Percentiles rank a stretch among this genome's conserved stretches.
Conservation (phyloP, 2,888 invertebrate genomes). For the Tenthredo notha region DNA sequence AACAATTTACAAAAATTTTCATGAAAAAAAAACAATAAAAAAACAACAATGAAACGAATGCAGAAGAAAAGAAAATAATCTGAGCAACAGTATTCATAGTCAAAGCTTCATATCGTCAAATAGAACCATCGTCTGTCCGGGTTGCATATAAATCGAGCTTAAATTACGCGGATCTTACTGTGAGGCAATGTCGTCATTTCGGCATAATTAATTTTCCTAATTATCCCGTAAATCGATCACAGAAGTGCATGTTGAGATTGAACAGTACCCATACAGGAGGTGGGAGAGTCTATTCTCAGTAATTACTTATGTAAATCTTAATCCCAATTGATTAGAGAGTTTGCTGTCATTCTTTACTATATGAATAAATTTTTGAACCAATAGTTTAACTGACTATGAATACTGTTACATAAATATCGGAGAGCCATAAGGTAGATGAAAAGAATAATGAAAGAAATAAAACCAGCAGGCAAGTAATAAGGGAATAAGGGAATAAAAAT, state of each 20-base stretch:
- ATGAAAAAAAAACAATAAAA: background rate
- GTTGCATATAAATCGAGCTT: background rate
- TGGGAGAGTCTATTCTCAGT: background rate
- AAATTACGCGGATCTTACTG: background rate
- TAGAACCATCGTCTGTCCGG: background rate
- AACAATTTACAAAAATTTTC: slow-evolving; percentile 51
- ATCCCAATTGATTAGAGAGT: too few relatives aligned
- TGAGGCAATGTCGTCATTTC: background rate
- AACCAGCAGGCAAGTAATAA: slow-evolving; percentile 53
- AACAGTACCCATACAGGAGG: background rate
- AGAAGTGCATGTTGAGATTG: slow-evolving; percentile 12
- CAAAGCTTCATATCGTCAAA: background rate
- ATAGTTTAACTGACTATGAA: slow-evolving; percentile 29
- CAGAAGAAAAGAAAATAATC: background rate
- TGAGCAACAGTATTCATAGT: slow-evolving; percentile 45
- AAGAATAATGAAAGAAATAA: slow-evolving; percentile 50
- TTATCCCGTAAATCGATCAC: background rate
- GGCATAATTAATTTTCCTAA: slow-evolving; percentile 27
- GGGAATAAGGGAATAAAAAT: slow-evolving; percentile 50
- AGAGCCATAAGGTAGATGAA: slow-evolving; percentile 35
- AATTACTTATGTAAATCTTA: background rate
- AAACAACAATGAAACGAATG: background rate
- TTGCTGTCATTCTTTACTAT: background rate
- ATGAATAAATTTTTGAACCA: too few relatives aligned
- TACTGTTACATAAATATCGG: slow-evolving; percentile 3